A percentile compares a stretch with the other conserved stretches of the same genome.
phyloP scores from a whole-genome alignment of 2,888 invertebrate species.

The Melitaea athalia region DNA sequence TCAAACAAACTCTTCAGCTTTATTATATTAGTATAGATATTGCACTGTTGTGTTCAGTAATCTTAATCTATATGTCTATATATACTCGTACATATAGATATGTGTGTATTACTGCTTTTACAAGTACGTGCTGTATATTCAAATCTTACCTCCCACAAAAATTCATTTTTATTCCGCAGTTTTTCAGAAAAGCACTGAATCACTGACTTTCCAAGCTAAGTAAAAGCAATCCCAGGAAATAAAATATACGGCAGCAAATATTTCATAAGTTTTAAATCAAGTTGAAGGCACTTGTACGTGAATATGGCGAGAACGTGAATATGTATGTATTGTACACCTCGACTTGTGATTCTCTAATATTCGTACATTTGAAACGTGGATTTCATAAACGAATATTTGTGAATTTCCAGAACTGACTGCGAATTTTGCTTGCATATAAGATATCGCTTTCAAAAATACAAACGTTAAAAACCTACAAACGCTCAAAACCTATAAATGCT shows the following conservation, averaged over 20 bases:
- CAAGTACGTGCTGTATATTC: too few relatives aligned
- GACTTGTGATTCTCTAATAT: background rate
- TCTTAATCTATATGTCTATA: too few relatives aligned
- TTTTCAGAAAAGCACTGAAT: background rate
- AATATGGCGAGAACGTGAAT: too few relatives aligned
- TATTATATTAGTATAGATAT: too few relatives aligned
- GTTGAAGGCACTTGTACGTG: background rate
- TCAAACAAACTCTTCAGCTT: too few relatives aligned
- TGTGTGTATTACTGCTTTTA: too few relatives aligned
- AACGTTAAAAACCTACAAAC: background rate
- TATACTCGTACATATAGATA: too few relatives aligned
- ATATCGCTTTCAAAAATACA: conserved; percentile 5
- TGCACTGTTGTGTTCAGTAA: too few relatives aligned
- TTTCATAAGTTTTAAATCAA: conserved; percentile 4
- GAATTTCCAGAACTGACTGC: background rate
- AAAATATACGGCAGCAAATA: background rate
- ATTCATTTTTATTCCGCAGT: background rate
- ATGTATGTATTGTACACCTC: background rate
- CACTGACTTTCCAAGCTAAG: too few relatives aligned
- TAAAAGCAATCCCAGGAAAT: background rate
- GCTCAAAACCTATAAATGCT: too few relatives aligned
- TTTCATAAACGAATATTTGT: conserved; percentile 5
- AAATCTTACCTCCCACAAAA: too few relatives aligned
- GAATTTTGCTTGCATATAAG: conserved; percentile 4
- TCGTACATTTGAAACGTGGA: background rate